Conservation (phyloP, 2,797 vertebrate genomes). For the Cyprinella venusta region DNA sequence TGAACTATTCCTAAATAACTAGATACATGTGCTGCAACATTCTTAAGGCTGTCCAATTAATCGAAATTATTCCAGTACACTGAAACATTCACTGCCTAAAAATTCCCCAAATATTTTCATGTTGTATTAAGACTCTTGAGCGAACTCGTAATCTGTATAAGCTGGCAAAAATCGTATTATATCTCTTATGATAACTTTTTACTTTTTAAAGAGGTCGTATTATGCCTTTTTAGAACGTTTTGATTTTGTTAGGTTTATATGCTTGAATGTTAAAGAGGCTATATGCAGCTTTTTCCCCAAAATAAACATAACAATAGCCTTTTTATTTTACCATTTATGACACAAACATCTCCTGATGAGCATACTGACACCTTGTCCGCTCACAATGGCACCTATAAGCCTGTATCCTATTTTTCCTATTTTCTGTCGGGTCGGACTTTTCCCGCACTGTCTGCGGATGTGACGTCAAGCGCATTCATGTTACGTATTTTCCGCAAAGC, state of each 20-base stretch:
- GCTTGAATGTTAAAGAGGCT: background rate
- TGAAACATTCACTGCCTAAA: background rate
- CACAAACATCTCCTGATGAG: too few species aligned
- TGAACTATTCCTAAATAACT: background rate
- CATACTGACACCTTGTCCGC: too few species aligned
- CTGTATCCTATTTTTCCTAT: too few species aligned
- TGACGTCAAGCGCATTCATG: too few species aligned
- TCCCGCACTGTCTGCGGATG: too few species aligned
- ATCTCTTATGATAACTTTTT: background rate
- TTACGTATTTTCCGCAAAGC: too few species aligned
- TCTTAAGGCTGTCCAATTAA: background rate
- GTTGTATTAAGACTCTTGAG: background rate
- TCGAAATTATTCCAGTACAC: background rate
- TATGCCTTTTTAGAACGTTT: too few species aligned
- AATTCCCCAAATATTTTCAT: background rate
- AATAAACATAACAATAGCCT: too few species aligned
- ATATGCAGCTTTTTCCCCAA: too few species aligned
- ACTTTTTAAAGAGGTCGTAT: background rate
- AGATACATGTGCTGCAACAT: background rate
- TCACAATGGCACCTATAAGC: too few species aligned
- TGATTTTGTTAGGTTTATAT: background rate
- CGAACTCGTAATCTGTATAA: background rate
- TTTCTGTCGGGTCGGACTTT: too few species aligned
- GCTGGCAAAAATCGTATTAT: background rate
- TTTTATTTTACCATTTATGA: too few species aligned